Evolutionary conservation across 2,888 invertebrate species (phyloP), one percentile per base, ranked within the genome.

Genomic region (Hypsopygia costalis): DNA sequence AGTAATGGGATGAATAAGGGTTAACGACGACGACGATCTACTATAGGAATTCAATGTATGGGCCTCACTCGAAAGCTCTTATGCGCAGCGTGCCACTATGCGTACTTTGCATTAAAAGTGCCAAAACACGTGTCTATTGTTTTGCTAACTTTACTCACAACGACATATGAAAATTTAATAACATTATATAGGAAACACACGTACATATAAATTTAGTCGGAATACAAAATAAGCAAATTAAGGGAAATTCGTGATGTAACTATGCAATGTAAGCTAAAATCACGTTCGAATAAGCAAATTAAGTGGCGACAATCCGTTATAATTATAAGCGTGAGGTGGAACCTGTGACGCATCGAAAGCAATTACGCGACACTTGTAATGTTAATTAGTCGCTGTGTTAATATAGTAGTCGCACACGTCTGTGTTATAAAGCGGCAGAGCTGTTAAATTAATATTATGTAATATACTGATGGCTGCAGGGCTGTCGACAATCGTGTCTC

Each of bases 281-380:
- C 52, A 55, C 55, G 54, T 56, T 44, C 49, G 41, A 30, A 25
- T 42, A 56, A 51, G 52, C 51, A 50, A 56, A 56, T 55, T 52
- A 46, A 51, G 50, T 44, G 47, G 43, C 51, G 49, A 49, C 58
- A 61, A 55, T 59, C 51, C 46, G 47, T 49, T 46, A 46, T 47
- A 45, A 59, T 3, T 55, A 52, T 50, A 49, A 50, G 50, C 49
- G 57, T 58, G 62, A 61, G 52, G 62, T 60, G 58, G 57, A 58
- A 57, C 54, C 47, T 43, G 49, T 52, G 46, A 46, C 56, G 62
- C 67, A 62, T 65, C 61, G 62, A 63, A 69, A 73, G 69, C 75
- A 75, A 78, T 78, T 73, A 74, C 59, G 57, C 59, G 67, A 66
- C 71, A 74, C 72, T 77, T 78, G 77, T 76, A 68, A 69, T 67